A percentile compares a stretch with the other conserved stretches of the same genome.
phyloP scores from a whole-genome alignment of 2,888 invertebrate genomes.

The Nemapogon koenigi region DNA sequence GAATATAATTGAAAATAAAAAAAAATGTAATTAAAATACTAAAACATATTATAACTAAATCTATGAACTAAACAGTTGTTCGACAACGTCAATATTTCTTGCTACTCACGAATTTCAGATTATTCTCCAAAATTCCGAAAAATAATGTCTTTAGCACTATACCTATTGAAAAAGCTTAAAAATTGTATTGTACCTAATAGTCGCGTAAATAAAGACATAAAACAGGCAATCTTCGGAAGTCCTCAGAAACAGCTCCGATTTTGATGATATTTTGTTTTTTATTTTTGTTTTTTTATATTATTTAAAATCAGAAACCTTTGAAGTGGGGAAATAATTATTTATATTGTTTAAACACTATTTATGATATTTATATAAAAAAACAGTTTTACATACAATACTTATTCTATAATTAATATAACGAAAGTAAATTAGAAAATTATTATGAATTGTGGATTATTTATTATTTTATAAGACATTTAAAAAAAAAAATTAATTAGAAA shows the following conservation, averaged over 20 bases:
- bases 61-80: too few species aligned
- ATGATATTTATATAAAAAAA: constrained; percentile 2
- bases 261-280: neutral
- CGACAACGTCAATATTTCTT: too few species aligned
- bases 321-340: neutral
- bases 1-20: too few species aligned
- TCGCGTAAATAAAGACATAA: too few species aligned
- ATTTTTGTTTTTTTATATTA: neutral
- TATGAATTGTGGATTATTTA: neutral
- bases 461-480: neutral
- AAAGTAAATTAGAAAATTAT: neutral
- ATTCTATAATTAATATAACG: neutral
- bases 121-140: too few species aligned
- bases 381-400: neutral
- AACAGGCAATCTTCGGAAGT: neutral
- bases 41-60: too few species aligned
- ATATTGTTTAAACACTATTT: constrained; percentile 3
- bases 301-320: neutral
- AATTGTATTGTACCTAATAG: too few species aligned
- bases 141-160: too few species aligned
- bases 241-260: neutral
- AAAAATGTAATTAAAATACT: too few species aligned
- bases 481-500: too few species aligned
- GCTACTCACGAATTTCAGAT: too few species aligned
- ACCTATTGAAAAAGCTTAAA: too few species aligned